Conservation (phyloP, 2,888 invertebrate genomes). For the Rhagophthalmus giganteus region DNA sequence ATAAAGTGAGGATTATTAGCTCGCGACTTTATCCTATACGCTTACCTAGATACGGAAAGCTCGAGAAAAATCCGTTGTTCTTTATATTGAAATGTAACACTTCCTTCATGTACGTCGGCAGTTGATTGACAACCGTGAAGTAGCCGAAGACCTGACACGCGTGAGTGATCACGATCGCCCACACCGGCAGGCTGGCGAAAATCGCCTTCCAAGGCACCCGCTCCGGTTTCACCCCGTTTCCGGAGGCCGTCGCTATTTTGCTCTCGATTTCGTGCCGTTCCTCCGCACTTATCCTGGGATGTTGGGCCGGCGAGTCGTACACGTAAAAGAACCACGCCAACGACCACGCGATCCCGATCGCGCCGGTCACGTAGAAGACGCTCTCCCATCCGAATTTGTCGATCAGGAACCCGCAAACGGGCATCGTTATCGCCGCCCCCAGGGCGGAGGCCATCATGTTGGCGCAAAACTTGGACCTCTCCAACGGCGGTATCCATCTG, state of each 20-base stretch:
- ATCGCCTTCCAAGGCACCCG: slow-evolving; percentile 76
- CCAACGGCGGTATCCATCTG: slow-evolving; percentile 92
- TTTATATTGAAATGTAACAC: slow-evolving; percentile 78
- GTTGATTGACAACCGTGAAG: slow-evolving; percentile 84
- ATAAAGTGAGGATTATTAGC: background rate
- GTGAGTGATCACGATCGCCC: slow-evolving; percentile 84
- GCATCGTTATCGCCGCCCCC: slow-evolving; percentile 90
- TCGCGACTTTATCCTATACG: no score
- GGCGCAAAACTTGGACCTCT: slow-evolving; percentile 89
- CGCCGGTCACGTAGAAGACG: slow-evolving; percentile 84
- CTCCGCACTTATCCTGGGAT: slow-evolving; percentile 76
- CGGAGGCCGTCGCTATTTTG: slow-evolving; percentile 60
- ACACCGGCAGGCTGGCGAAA: slow-evolving; percentile 73
- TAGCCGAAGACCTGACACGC: slow-evolving; percentile 85
- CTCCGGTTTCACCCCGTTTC: slow-evolving; percentile 48
- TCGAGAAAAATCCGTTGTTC: slow-evolving; percentile 82
- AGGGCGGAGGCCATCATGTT: slow-evolving; percentile 92
- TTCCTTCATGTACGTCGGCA: slow-evolving; percentile 84
- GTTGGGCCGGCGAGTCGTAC: slow-evolving; percentile 79
- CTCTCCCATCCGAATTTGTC: slow-evolving; percentile 84
- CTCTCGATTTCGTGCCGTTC: slow-evolving; percentile 71
- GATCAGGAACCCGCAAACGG: slow-evolving; percentile 81
- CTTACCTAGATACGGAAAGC: slow-evolving; percentile 79
- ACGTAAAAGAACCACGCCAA: slow-evolving; percentile 78
- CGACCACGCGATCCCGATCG: slow-evolving; percentile 79